Conservation (phyloP, 2,113 vertebrate species). For the Alaudala cheleensis region DNA sequence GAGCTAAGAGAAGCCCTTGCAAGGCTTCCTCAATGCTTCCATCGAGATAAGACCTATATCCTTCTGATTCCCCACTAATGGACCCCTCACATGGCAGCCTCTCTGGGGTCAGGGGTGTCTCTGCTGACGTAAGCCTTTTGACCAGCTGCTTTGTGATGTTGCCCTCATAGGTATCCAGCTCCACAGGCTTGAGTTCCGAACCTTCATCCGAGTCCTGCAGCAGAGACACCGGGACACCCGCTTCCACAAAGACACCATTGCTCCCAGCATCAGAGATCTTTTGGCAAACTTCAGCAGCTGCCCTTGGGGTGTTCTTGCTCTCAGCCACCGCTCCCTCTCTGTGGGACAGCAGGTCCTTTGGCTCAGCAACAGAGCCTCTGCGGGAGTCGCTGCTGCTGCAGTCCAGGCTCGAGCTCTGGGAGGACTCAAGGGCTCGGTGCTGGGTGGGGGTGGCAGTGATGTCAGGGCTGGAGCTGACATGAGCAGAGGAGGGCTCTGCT, state of each 20-base stretch:
- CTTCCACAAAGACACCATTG: conserved; percentile 76
- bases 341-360: neutral
- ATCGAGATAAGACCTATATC: conserved; percentile 84
- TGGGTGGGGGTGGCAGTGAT: conserved; percentile 83
- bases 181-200: conserved; percentile 92
- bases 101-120: conserved; percentile 66
- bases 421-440: conserved; percentile 34
- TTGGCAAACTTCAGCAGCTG: conserved; percentile 31
- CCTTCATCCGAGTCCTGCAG: conserved; percentile 79
- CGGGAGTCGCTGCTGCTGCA: conserved; percentile 21
- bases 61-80: conserved; percentile 83
- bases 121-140: conserved; percentile 88
- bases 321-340: neutral
- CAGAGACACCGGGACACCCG: conserved; percentile 70
- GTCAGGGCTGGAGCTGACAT: conserved; percentile 82
- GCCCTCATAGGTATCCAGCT: conserved; percentile 91
- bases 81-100: conserved; percentile 67
- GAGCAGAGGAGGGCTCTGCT: conserved; percentile 9
- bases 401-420: conserved; percentile 16
- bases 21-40: conserved; percentile 93
- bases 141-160: conserved; percentile 95
- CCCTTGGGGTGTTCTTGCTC: neutral
- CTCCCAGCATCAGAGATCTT: conserved; percentile 56
- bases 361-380: conserved; percentile 29
- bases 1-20: conserved; percentile 84